Percentiles rank a stretch among this genome's conserved stretches.
Conservation (phyloP, 1,140 invertebrate species). For the Zaprionus nigranus region DNA sequence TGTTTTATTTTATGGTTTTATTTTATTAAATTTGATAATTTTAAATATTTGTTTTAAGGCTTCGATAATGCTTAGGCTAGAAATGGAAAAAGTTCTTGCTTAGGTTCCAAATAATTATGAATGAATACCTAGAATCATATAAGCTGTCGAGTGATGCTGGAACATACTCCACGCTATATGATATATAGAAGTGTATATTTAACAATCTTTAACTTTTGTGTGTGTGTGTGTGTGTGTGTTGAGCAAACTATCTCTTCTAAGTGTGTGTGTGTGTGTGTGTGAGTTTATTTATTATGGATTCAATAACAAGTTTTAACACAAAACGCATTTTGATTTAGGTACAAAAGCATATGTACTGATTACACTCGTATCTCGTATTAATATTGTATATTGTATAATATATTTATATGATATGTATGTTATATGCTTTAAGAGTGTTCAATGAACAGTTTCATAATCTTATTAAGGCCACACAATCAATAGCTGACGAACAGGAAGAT, state of each 20-base stretch:
- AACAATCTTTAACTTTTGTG: slow-evolving; percentile 55
- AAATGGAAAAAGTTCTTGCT: slow-evolving; percentile 66
- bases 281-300: slow-evolving; percentile 38
- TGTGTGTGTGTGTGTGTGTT: slow-evolving; percentile 39
- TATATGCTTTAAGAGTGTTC: slow-evolving; percentile 47
- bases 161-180: slow-evolving; percentile 3
- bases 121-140: slow-evolving; percentile 22
- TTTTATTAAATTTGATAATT: slow-evolving; percentile 78
- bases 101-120: slow-evolving; percentile 34
- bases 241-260: slow-evolving; percentile 46
- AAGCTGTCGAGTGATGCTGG: slow-evolving; percentile 5
- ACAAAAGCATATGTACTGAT: slow-evolving; percentile 73
- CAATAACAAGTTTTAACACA: slow-evolving; percentile 64
- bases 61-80: slow-evolving; percentile 77
- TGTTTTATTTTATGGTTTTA: slow-evolving; percentile 61
- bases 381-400: slow-evolving; percentile 42
- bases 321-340: slow-evolving; percentile 77
- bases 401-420: slow-evolving; percentile 47
- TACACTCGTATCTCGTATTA: slow-evolving; percentile 27
- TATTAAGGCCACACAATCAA: slow-evolving; percentile 81
- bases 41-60: slow-evolving; percentile 75
- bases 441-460: slow-evolving; percentile 72
- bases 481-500: slow-evolving; percentile 61
- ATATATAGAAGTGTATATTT: slow-evolving; percentile 32
- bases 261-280: slow-evolving; percentile 39